A percentile compares a stretch with the other conserved stretches of the same genome.
phyloP scores from a whole-genome alignment of 2,113 vertebrate species.

The Menidia beryllina region DNA sequence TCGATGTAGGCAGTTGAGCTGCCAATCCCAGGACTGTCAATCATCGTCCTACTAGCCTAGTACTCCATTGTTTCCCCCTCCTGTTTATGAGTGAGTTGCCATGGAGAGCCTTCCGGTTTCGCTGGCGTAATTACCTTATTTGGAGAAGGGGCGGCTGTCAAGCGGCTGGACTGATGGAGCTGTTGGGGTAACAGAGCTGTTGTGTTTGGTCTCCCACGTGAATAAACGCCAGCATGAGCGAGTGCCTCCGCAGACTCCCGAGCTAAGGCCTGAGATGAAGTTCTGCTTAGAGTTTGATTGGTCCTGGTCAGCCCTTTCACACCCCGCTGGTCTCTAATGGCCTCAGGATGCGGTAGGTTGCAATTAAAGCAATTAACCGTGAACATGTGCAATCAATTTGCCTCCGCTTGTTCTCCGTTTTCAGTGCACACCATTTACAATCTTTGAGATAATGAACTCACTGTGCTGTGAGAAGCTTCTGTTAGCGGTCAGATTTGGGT shows the following conservation, averaged over 20 bases:
- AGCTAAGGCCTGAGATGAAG: slow-evolving; percentile 23
- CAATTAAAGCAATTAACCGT: slow-evolving; percentile 34
- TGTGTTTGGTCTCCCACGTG: slow-evolving; percentile 21
- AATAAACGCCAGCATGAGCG: slow-evolving; percentile 8
- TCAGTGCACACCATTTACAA: slow-evolving; percentile 6
- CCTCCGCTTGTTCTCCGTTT: background rate
- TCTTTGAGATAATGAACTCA: background rate
- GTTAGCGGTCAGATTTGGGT: background rate
- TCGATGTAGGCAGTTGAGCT: slow-evolving; percentile 3
- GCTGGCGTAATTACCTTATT: slow-evolving; percentile 52
- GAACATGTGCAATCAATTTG: slow-evolving; percentile 16
- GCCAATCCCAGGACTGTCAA: slow-evolving; percentile 58
- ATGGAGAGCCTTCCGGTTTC: slow-evolving; percentile 63
- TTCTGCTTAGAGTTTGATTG: slow-evolving; percentile 19
- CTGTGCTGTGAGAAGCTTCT: background rate
- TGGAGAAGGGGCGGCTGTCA: slow-evolving; percentile 46
- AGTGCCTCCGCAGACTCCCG: slow-evolving; percentile 15
- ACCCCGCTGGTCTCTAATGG: slow-evolving; percentile 19
- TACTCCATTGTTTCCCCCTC: slow-evolving; percentile 59
- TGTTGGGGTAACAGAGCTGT: slow-evolving; percentile 14
- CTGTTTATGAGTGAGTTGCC: slow-evolving; percentile 66
- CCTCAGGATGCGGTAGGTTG: slow-evolving; percentile 13
- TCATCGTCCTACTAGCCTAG: slow-evolving; percentile 48
- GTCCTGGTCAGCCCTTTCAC: slow-evolving; percentile 27
- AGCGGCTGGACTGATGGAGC: slow-evolving; percentile 11